A percentile compares a stretch with the other conserved stretches of the same genome.
phyloP scores from a whole-genome alignment of 2,888 invertebrate species.

The Elaeidobius kamerunicus region DNA sequence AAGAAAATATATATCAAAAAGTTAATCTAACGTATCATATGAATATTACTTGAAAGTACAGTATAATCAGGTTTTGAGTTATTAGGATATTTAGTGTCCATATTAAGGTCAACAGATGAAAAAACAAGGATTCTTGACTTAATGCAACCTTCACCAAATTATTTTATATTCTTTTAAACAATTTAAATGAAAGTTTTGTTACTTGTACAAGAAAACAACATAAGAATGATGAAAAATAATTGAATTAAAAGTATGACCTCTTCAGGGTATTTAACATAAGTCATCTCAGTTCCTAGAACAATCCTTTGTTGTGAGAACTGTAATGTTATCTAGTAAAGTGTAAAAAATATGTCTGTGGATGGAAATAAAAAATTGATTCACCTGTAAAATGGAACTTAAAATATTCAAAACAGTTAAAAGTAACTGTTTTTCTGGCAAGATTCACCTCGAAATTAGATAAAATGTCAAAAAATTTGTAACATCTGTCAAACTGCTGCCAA shows the following conservation, averaged over 20 bases:
- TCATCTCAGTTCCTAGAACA: slow-evolving; percentile 17
- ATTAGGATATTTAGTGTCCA: background rate
- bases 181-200: background rate
- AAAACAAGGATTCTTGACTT: background rate
- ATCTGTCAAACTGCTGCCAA: slow-evolving; percentile 47
- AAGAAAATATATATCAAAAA: no score
- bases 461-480: slow-evolving; percentile 46
- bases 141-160: background rate
- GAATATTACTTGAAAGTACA: no score
- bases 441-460: slow-evolving; percentile 27
- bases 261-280: slow-evolving; percentile 1
- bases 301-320: slow-evolving; percentile 22
- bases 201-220: background rate
- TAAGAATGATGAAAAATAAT: background rate
- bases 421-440: slow-evolving; percentile 34
- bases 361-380: slow-evolving; percentile 5
- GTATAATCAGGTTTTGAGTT: no score
- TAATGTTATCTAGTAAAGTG: background rate
- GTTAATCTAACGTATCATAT: no score
- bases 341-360: background rate
- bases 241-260: background rate
- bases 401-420: slow-evolving; percentile 24
- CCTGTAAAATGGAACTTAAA: slow-evolving; percentile 13
- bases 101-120: background rate
- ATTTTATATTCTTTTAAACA: background rate